phyloP scores from a whole-genome alignment of 1,140 invertebrate species.

The Neodiprion pinetum region DNA sequence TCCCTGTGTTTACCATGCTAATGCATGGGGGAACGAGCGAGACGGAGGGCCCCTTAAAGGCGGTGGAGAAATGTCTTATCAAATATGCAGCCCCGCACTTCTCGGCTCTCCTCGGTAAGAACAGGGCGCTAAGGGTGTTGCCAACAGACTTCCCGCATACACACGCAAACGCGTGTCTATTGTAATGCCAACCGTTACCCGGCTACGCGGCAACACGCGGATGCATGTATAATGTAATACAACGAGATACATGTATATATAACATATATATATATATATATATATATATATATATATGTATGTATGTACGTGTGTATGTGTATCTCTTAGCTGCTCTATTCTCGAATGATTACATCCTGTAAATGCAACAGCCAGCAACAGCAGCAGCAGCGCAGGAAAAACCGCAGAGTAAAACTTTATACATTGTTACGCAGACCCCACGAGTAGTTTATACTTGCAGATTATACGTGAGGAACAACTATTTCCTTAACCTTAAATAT shows the following conservation, averaged over 20 bases:
- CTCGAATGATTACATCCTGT: too few relatives aligned
- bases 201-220: neutral
- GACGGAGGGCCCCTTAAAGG: conserved; percentile 46
- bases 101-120: conserved; percentile 16
- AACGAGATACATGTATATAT: neutral
- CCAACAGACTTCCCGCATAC: too few relatives aligned
- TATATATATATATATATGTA: conserved; percentile 2
- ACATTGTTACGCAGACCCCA: too few relatives aligned
- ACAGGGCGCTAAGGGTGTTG: neutral
- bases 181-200: neutral
- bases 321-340: too few relatives aligned
- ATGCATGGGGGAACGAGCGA: conserved; percentile 46
- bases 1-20: conserved; percentile 55
- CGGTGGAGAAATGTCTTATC: conserved; percentile 49
- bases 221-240: neutral
- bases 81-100: conserved; percentile 53
- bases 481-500: too few relatives aligned
- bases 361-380: too few relatives aligned
- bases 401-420: too few relatives aligned
- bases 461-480: too few relatives aligned
- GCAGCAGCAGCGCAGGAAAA: too few relatives aligned
- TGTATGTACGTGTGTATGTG: neutral
- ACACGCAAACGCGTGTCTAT: too few relatives aligned
- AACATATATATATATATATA: neutral
- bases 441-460: too few relatives aligned